These are phyloP conservation scores for Dasypolia templi DNA, from an alignment of 2,888 invertebrate species.

Conservation along the genomic window DNA sequence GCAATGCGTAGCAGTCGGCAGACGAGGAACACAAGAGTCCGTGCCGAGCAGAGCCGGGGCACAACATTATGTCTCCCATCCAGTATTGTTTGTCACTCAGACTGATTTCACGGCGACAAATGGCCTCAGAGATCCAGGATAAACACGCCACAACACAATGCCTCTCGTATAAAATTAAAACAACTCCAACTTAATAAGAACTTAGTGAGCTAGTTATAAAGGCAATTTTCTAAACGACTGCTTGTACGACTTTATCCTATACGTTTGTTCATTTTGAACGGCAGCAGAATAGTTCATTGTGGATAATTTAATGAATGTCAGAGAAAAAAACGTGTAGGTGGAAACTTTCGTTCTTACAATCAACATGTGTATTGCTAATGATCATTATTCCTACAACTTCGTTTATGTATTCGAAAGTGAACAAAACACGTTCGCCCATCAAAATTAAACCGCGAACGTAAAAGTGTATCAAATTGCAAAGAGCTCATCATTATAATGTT, in stretches of 20 bases:
- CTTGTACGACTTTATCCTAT: slow-evolving; percentile 61
- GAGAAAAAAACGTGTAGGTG: slow-evolving; percentile 46
- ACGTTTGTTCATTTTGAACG: slow-evolving; percentile 60
- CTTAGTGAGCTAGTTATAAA: slow-evolving; percentile 69
- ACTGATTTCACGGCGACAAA: slow-evolving; percentile 86
- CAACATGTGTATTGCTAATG: slow-evolving; percentile 57
- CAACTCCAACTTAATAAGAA: slow-evolving; percentile 72
- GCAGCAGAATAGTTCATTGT: slow-evolving; percentile 67
- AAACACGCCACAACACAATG: slow-evolving; percentile 79
- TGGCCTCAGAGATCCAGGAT: slow-evolving; percentile 82
- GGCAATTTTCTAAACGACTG: slow-evolving; percentile 66
- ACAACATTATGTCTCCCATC: slow-evolving; percentile 84
- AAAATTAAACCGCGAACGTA: slow-evolving; percentile 74
- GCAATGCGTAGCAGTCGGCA: slow-evolving; percentile 75
- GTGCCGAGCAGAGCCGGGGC: slow-evolving; percentile 77
- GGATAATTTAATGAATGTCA: slow-evolving; percentile 61
- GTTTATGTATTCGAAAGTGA: slow-evolving; percentile 71
- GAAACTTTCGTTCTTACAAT: slow-evolving; percentile 60
- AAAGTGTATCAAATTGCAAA: slow-evolving; percentile 85
- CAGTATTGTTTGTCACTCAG: slow-evolving; percentile 89
- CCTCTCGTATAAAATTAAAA: slow-evolving; percentile 82
- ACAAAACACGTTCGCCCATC: slow-evolving; percentile 73
- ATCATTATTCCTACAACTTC: slow-evolving; percentile 56
- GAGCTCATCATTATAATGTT: slow-evolving; percentile 70
- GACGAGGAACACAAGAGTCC: slow-evolving; percentile 76